A percentile compares a stretch with the other conserved stretches of the same genome.
These are phyloP conservation scores for Augochlora pura DNA, from an alignment of 1,140 invertebrate genomes.

Conservation along the genomic window DNA sequence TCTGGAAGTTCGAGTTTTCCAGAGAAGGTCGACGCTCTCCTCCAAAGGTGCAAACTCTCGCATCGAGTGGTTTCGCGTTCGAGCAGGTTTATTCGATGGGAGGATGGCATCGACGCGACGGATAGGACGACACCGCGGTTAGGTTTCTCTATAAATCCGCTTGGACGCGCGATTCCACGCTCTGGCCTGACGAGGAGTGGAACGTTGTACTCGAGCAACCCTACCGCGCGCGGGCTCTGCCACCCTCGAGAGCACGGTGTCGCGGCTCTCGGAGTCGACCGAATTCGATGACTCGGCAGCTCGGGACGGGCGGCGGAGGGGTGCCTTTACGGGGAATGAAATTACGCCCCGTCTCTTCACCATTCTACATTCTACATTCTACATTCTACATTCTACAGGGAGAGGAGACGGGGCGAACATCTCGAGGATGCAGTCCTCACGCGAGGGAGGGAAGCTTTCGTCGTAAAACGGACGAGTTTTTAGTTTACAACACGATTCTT, in stretches of 20 bases:
- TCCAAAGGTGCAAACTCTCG: too few species aligned
- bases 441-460: neutral
- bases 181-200: neutral
- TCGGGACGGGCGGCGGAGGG: neutral
- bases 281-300: conserved; percentile 55
- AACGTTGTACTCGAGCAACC: conserved; percentile 17
- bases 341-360: conserved; percentile 24
- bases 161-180: neutral
- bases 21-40: too few species aligned
- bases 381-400: too few species aligned
- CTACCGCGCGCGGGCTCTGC: neutral
- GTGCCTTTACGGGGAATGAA: conserved; percentile 47
- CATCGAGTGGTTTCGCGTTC: too few species aligned
- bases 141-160: neutral
- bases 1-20: too few species aligned
- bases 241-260: conserved; percentile 4
- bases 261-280: neutral
- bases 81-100: too few species aligned
- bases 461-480: neutral
- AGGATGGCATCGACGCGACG: too few species aligned
- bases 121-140: too few species aligned
- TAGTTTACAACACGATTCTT: neutral
- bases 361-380: too few species aligned
- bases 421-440: conserved; percentile 22
- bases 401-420: conserved; percentile 29